Evolutionary conservation across 1,140 invertebrate species (phyloP).

Genomic region (Whitmania pigra): DNA sequence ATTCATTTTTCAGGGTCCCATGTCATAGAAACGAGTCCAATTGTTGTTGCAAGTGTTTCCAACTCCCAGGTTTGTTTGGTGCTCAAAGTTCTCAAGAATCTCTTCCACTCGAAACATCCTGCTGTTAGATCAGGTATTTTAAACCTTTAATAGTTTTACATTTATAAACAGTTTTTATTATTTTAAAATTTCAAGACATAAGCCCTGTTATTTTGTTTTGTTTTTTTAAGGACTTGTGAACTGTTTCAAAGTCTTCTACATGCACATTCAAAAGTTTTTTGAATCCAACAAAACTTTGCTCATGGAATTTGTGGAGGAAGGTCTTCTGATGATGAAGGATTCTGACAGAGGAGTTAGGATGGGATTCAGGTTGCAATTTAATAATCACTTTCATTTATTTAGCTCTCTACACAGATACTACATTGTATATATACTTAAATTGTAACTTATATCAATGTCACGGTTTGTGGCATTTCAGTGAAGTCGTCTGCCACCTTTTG

Average conservation of each 20-base stretch:
- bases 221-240: not conserved
- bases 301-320: too few species aligned
- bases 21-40: too few species aligned
- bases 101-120: too few species aligned
- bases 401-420: not conserved
- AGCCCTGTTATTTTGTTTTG: not conserved
- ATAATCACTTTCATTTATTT: not conserved
- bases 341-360: not conserved
- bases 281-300: not conserved
- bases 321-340: slow-evolving; percentile 7
- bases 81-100: too few species aligned
- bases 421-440: not conserved
- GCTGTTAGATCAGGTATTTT: too few species aligned
- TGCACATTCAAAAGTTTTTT: not conserved
- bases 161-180: too few species aligned
- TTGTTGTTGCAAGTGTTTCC: too few species aligned
- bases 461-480: not conserved
- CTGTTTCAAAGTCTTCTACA: not conserved
- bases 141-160: too few species aligned
- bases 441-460: not conserved
- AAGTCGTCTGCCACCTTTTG: not conserved
- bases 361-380: not conserved
- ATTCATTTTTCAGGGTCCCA: too few species aligned
- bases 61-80: too few species aligned
- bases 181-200: too few species aligned